Percentiles rank a stretch among this genome's conserved stretches.
phyloP scores from a whole-genome alignment of 2,888 invertebrate genomes.

The Suillia variegata region DNA sequence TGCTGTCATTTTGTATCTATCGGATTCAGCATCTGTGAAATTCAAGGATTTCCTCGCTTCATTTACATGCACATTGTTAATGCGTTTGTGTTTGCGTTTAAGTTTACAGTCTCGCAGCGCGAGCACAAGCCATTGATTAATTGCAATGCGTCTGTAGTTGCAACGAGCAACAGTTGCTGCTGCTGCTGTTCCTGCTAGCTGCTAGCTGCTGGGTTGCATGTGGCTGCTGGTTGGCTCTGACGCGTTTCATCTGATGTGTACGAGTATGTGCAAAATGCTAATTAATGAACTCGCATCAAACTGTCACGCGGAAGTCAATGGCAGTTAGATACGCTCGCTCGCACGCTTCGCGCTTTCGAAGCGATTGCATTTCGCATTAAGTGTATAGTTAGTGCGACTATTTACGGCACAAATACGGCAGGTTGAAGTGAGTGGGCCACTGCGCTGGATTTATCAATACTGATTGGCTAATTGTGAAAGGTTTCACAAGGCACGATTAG shows the following conservation, averaged over 20 bases:
- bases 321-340: neutral
- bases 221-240: neutral
- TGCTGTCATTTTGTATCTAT: neutral
- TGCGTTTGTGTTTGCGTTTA: neutral
- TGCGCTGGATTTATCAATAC: no score
- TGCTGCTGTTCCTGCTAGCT: neutral
- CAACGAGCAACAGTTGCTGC: neutral
- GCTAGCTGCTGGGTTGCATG: neutral
- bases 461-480: no score
- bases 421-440: neutral
- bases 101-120: no score
- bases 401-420: no score
- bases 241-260: constrained; percentile 6
- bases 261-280: constrained; percentile 23
- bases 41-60: constrained; percentile 3
- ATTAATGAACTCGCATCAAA: constrained; percentile 28
- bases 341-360: neutral
- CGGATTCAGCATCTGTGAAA: constrained; percentile 1
- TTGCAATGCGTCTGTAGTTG: neutral
- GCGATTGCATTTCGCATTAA: no score
- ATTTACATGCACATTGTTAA: neutral
- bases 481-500: no score
- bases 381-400: no score
- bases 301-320: constrained; percentile 29
- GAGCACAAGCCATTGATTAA: constrained; percentile 4